These are phyloP conservation scores for Tetraodon nigroviridis DNA, from an alignment of 2,113 vertebrate species.

Conservation along the genomic window DNA sequence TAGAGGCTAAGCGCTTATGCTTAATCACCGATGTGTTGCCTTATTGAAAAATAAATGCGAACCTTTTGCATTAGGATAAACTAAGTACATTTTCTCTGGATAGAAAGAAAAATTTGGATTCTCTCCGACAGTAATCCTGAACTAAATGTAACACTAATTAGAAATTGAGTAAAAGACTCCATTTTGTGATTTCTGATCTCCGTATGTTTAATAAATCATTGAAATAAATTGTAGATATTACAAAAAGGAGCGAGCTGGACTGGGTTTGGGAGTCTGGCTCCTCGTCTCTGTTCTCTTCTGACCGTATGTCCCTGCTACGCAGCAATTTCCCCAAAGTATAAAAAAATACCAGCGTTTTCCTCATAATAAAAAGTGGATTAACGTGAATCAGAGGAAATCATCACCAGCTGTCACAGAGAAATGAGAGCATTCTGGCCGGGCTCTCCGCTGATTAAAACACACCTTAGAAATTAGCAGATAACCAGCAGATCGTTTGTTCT, in stretches of 20 bases:
- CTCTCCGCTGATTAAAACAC: slow-evolving; percentile 83
- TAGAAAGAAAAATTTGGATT: neutral
- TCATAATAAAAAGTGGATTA: slow-evolving; percentile 99
- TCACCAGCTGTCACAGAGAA: slow-evolving; percentile 98
- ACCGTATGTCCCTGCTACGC: slow-evolving; percentile 76
- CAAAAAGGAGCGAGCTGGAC: neutral
- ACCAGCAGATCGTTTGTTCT: slow-evolving; percentile 29
- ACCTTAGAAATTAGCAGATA: slow-evolving; percentile 83
- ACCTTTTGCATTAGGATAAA: too few relatives aligned
- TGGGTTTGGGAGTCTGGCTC: slow-evolving; percentile 22
- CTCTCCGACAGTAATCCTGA: neutral
- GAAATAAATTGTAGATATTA: neutral
- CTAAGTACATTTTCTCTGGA: too few relatives aligned
- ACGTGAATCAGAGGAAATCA: slow-evolving; percentile 89
- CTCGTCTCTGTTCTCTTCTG: slow-evolving; percentile 40
- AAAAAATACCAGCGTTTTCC: slow-evolving; percentile 87
- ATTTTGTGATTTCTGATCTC: slow-evolving; percentile 3
- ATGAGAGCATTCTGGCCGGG: slow-evolving; percentile 83
- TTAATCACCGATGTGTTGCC: slow-evolving; percentile 65
- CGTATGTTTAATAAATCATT: slow-evolving; percentile 13
- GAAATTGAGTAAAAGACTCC: neutral
- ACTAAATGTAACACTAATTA: neutral
- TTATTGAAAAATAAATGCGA: slow-evolving; percentile 30
- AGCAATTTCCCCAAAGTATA: slow-evolving; percentile 81
- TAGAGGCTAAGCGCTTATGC: slow-evolving; percentile 62